phyloP scores from a whole-genome alignment of 2,113 vertebrate genomes.

The Caretta caretta region DNA sequence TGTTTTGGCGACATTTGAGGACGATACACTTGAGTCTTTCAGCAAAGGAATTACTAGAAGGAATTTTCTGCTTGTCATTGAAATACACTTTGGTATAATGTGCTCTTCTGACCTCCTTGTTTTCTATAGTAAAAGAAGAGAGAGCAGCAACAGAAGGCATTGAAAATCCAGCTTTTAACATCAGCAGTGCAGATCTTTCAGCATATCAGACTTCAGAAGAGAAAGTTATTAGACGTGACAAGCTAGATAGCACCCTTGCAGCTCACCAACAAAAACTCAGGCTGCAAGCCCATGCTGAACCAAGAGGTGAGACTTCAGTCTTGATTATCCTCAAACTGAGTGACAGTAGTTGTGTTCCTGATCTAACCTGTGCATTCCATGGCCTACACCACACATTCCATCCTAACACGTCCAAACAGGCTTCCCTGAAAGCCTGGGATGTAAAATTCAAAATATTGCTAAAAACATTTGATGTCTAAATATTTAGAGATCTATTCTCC shows the following conservation, averaged over 20 bases:
- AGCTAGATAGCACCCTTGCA: constrained; percentile 89
- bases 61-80: constrained; percentile 83
- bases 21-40: constrained; percentile 90
- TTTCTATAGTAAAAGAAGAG: constrained; percentile 83
- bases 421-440: constrained; percentile 40
- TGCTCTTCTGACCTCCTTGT: constrained; percentile 83
- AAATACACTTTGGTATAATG: constrained; percentile 77
- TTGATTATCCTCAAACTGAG: constrained; percentile 85
- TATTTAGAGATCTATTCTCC: rapidly evolving
- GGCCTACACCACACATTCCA: constrained; percentile 72
- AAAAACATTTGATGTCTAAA: neutral
- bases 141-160: constrained; percentile 80
- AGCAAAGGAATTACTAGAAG: constrained; percentile 84
- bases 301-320: constrained; percentile 94
- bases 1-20: constrained; percentile 96
- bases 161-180: constrained; percentile 88
- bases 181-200: constrained; percentile 84
- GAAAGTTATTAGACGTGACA: constrained; percentile 89
- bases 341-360: constrained; percentile 80
- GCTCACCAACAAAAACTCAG: constrained; percentile 87
- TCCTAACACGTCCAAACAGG: constrained; percentile 75
- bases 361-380: constrained; percentile 77
- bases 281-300: constrained; percentile 86
- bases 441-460: neutral
- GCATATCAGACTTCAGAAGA: constrained; percentile 81